Evolutionary conservation across 2,113 vertebrate genomes (phyloP).

Genomic region (Rhineura floridana): DNA sequence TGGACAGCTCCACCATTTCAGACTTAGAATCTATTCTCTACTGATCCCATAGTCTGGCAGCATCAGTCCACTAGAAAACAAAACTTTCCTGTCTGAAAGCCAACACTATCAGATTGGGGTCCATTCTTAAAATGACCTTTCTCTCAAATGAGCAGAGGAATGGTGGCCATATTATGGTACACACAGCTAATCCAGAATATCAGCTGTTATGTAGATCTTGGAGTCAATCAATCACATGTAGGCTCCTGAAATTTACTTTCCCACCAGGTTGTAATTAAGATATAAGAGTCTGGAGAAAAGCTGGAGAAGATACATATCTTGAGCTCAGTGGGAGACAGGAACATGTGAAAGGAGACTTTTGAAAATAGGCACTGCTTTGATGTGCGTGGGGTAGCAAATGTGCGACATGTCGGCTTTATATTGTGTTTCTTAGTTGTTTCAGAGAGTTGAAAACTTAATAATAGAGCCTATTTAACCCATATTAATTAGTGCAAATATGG

Average conservation of each 20-base stretch:
- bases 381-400: neutral
- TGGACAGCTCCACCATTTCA: neutral
- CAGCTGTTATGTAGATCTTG: neutral
- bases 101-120: neutral
- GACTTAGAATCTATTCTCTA: neutral
- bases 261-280: neutral
- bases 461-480: neutral
- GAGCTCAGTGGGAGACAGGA: neutral
- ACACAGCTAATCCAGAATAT: neutral
- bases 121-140: neutral
- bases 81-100: neutral
- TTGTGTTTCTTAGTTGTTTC: neutral
- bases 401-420: neutral
- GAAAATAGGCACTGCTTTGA: neutral
- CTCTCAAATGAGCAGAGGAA: neutral
- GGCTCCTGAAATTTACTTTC: neutral
- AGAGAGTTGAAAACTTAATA: neutral
- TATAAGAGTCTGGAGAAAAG: neutral
- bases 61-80: neutral
- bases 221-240: neutral
- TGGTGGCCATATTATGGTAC: neutral
- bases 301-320: constrained; percentile 14
- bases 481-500: neutral
- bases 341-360: neutral
- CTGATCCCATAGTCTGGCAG: neutral